phyloP scores from a whole-genome alignment of 1,140 invertebrate genomes.

The Drosophila subobscura region DNA sequence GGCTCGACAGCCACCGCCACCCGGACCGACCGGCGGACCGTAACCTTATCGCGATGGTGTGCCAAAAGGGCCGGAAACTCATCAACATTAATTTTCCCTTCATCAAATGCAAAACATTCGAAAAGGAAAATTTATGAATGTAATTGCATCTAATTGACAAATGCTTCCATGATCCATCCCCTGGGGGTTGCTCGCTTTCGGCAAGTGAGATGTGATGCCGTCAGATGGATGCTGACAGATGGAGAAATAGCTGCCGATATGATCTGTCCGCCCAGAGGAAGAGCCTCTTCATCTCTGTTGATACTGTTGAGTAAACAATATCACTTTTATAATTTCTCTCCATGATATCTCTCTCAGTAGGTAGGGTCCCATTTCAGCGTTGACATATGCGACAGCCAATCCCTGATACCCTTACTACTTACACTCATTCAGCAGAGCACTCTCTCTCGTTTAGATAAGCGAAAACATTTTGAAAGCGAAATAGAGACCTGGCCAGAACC shows the following conservation, averaged over 20 bases:
- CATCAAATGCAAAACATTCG: constrained; percentile 47
- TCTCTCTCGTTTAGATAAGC: constrained; percentile 51
- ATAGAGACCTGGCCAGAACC: constrained; percentile 56
- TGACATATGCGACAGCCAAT: constrained; percentile 47
- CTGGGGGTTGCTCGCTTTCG: constrained; percentile 18
- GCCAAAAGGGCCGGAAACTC: constrained; percentile 37
- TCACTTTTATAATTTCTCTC: constrained; percentile 14
- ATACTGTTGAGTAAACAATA: constrained; percentile 14
- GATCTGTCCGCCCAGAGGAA: constrained; percentile 14
- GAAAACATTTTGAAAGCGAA: constrained; percentile 63
- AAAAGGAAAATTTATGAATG: constrained; percentile 56
- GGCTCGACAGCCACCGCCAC: neutral
- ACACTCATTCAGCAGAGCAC: constrained; percentile 29
- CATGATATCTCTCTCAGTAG: constrained; percentile 15
- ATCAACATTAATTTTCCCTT: constrained; percentile 36
- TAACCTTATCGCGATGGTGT: constrained; percentile 37
- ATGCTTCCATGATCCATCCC: constrained; percentile 23
- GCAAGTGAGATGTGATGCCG: constrained; percentile 1
- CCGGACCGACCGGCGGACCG: too few species aligned
- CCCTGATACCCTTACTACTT: constrained; percentile 11
- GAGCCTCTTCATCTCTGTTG: neutral
- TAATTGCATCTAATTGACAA: constrained; percentile 59
- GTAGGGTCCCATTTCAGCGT: constrained; percentile 26
- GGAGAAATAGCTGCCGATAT: constrained; percentile 10
- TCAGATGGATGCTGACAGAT: constrained; percentile 44